These are phyloP conservation scores for Macropis europaea DNA, from an alignment of 2,888 invertebrate species.

Conservation along the genomic window DNA sequence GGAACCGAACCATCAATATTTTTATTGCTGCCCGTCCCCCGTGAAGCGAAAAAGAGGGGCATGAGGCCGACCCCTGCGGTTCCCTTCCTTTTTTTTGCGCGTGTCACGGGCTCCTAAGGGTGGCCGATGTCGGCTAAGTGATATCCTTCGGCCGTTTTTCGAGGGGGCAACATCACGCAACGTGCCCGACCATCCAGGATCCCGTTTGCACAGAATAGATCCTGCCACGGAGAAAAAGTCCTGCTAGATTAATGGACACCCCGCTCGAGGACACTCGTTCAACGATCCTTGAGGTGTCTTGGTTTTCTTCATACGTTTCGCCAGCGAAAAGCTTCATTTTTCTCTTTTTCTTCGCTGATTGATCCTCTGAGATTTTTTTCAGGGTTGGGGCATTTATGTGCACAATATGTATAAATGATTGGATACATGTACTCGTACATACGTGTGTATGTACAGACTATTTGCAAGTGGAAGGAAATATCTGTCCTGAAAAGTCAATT, in stretches of 20 bases:
- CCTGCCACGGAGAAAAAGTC: constrained; percentile 47
- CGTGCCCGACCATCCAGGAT: constrained; percentile 41
- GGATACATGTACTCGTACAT: too few species aligned
- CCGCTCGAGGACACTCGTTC: constrained; percentile 8
- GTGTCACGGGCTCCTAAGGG: constrained; percentile 46
- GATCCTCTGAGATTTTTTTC: too few species aligned
- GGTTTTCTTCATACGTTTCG: too few species aligned
- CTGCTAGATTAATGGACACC: constrained; percentile 48
- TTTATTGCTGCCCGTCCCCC: constrained; percentile 65
- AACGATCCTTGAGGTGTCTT: too few species aligned
- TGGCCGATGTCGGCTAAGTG: constrained; percentile 48
- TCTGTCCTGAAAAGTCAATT: too few species aligned
- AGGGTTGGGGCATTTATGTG: too few species aligned
- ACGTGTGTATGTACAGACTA: too few species aligned
- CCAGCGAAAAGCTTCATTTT: too few species aligned
- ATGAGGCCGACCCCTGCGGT: constrained; percentile 48
- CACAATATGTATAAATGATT: too few species aligned
- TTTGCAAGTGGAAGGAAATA: too few species aligned
- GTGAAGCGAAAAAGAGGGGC: constrained; percentile 47
- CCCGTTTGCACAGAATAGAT: constrained; percentile 48
- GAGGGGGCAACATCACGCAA: constrained; percentile 44
- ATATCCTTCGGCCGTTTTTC: constrained; percentile 53
- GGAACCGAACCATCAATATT: constrained; percentile 78
- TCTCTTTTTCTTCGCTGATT: too few species aligned
- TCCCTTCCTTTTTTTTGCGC: constrained; percentile 47